Conservation (phyloP, 2,113 vertebrate species). For the Macaca nemestrina region DNA sequence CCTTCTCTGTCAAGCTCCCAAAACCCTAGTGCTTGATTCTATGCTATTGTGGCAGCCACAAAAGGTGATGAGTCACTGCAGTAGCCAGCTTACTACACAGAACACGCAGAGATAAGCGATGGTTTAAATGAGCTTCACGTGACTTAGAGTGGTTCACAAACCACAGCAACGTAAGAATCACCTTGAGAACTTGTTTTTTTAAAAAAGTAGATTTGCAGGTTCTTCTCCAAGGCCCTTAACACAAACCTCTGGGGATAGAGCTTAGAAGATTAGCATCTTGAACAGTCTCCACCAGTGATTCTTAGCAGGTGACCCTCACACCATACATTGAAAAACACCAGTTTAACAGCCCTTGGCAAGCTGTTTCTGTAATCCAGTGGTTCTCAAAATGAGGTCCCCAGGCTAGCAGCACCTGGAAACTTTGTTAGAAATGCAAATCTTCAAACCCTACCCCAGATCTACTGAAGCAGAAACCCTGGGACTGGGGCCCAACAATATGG, state of each 20-base stretch:
- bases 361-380: not conserved
- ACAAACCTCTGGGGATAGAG: not conserved
- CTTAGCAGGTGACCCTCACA: not conserved
- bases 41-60: not conserved
- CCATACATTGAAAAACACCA: not conserved
- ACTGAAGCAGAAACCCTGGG: not conserved
- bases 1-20: not conserved
- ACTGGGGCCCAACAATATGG: not conserved
- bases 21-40: not conserved
- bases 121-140: not conserved
- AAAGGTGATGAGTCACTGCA: not conserved
- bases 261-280: not conserved
- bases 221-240: not conserved
- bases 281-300: not conserved
- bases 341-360: not conserved
- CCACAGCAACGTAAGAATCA: not conserved
- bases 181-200: not conserved
- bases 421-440: not conserved
- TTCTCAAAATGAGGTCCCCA: not conserved
- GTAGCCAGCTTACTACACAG: not conserved
- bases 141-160: not conserved
- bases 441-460: not conserved
- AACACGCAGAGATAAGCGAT: not conserved
- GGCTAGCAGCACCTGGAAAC: not conserved
- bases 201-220: not conserved